These are phyloP conservation scores for Calyptomena viridis DNA, from an alignment of 2,113 vertebrate species.

Conservation along the genomic window DNA sequence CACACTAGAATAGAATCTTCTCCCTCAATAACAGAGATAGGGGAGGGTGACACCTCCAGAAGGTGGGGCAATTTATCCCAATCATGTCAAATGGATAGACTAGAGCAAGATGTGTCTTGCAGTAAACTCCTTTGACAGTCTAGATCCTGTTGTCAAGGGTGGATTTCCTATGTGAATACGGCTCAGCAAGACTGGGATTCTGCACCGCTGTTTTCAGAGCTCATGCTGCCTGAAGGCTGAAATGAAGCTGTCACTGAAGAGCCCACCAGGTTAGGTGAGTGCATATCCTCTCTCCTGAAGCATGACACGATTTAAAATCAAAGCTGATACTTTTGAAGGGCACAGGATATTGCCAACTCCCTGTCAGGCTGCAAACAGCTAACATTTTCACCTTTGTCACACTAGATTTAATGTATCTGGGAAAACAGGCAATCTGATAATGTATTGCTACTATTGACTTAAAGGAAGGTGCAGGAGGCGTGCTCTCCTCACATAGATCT, in stretches of 20 bases:
- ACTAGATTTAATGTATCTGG: slow-evolving; percentile 5
- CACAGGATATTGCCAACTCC: background rate
- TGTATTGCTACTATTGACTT: slow-evolving; percentile 25
- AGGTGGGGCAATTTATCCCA: background rate
- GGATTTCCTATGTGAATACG: background rate
- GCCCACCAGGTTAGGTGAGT: background rate
- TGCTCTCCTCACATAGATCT: background rate
- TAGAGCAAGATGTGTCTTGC: background rate
- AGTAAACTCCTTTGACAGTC: background rate
- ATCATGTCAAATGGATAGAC: background rate
- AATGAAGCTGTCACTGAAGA: background rate
- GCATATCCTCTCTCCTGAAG: background rate
- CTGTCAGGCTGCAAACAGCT: background rate
- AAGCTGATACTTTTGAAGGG: slow-evolving; percentile 10
- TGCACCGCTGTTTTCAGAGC: background rate
- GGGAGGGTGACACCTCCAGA: background rate
- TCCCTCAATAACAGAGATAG: background rate
- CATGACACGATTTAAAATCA: slow-evolving; percentile 5
- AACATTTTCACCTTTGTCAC: slow-evolving; percentile 40
- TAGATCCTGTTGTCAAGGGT: background rate
- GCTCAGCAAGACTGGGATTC: background rate
- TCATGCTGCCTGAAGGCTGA: background rate
- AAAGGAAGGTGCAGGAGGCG: background rate
- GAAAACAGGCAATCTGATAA: slow-evolving; percentile 45
- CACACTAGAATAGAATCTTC: background rate